Evolutionary conservation across 2,888 invertebrate species (phyloP), one percentile per base, ranked within the genome.

Genomic region (Lasius fuliginosus): DNA sequence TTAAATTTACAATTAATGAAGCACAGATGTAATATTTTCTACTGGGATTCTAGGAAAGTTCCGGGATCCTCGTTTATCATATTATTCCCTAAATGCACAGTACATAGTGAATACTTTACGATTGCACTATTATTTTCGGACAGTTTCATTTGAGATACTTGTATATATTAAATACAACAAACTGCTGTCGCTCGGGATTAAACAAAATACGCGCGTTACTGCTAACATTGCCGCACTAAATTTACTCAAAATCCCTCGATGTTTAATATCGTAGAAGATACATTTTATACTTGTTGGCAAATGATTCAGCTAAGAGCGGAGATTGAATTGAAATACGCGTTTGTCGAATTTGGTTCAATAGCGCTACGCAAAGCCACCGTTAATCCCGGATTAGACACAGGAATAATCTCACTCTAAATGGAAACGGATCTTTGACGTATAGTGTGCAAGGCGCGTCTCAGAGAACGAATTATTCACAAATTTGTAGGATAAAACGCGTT

Each of bases 201-300:
- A 11, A 71, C 23, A 79, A 53, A 71, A 79, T 33, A 11, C 30
- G 9, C 30, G 9, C 12, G 18, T 23, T 33, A 15, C 23, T 69
- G 6, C 30, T 69, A 77, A 58, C 68, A 65, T 4, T 42, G 42
- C 11, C 23, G 33, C 5, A 36, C 27, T 53, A 53, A 71, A 42
- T 71, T 79, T 79, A 79, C 33, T 23, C 30, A 69, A 60, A 69
- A 79, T 79, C 71, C n/a, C 71, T 60, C 18, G 60, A 33, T 4
- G n/a, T 60, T 6, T 60, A 79, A 60, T 58, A 46, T 18, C 8
- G 15, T 42, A 9, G 30, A 71, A 27, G 58, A 79, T 71, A 79
- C 40, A 23, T 15, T 46, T 71, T 12, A 46, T 33, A 49, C 23
- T 79, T 60, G 58, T 76, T 56, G n/a, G 30, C 30, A 77, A 77